Percentiles rank a stretch among this genome's conserved stretches.
Conservation (phyloP, 2,888 invertebrate species). For the Disparrhopalites patrizii region DNA sequence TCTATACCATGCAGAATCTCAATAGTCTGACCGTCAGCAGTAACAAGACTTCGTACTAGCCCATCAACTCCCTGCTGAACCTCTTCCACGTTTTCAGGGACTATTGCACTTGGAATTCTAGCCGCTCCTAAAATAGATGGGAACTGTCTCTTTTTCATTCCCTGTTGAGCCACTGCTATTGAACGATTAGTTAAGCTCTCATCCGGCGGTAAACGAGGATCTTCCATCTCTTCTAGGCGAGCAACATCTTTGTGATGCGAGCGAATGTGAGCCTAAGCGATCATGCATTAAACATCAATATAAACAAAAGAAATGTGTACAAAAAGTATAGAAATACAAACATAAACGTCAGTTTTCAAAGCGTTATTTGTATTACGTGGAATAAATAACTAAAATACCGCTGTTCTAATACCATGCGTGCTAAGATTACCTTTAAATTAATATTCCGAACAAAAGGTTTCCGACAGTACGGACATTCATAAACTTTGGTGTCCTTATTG, state of each 20-base stretch:
- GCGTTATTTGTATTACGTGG: not conserved
- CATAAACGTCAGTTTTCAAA: no score
- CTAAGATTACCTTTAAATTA: slow-evolving; percentile 60
- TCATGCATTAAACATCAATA: not conserved
- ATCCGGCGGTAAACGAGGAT: slow-evolving; percentile 41
- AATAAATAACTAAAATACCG: no score
- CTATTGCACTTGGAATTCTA: slow-evolving; percentile 9
- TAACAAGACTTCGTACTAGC: slow-evolving; percentile 37
- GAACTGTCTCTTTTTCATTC: slow-evolving; percentile 37
- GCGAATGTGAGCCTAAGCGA: slow-evolving; percentile 60
- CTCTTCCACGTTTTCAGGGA: slow-evolving; percentile 24
- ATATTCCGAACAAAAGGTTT: slow-evolving; percentile 66
- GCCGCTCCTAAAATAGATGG: slow-evolving; percentile 38
- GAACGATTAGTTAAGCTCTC: slow-evolving; percentile 35
- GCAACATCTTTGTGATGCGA: slow-evolving; percentile 63
- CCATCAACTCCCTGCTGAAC: slow-evolving; percentile 25
- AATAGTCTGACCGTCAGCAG: slow-evolving; percentile 44
- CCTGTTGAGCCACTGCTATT: slow-evolving; percentile 24
- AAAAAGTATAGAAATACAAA: not conserved
- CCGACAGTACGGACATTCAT: slow-evolving; percentile 68
- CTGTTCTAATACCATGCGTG: not conserved
- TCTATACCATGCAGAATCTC: slow-evolving; percentile 41
- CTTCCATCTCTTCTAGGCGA: slow-evolving; percentile 56
- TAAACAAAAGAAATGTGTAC: not conserved
- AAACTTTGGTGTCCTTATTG: slow-evolving; percentile 50